Conservation (phyloP, 2,888 invertebrate species). For the Palloptera scutellata region DNA sequence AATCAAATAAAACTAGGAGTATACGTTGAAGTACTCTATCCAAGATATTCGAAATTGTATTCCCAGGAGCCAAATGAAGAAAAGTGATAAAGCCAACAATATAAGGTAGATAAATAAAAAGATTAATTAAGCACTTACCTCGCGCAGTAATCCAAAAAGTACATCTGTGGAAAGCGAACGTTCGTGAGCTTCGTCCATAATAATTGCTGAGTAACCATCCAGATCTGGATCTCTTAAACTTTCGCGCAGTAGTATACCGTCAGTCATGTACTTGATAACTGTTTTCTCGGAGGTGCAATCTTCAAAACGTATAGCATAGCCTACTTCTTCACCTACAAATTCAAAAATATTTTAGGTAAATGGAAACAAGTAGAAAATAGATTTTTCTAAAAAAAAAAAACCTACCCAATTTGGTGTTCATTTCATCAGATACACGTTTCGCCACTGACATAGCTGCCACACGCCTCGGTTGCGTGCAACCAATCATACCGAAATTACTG, state of each 20-base stretch:
- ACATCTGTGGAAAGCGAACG: constrained; percentile 97
- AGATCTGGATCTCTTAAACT: constrained; percentile 95
- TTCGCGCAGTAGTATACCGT: constrained; percentile 96
- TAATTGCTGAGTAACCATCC: constrained; percentile 96
- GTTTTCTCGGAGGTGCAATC: constrained; percentile 96
- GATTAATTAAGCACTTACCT: constrained; percentile 74
- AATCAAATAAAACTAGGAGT: too few relatives aligned
- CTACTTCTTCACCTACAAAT: constrained; percentile 82
- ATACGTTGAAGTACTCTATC: too few relatives aligned
- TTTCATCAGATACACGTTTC: constrained; percentile 98
- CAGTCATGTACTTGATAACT: constrained; percentile 98
- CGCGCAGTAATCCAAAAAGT: constrained; percentile 91
- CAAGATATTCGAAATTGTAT: too few relatives aligned
- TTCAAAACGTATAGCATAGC: constrained; percentile 99
- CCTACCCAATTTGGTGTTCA: constrained; percentile 83
- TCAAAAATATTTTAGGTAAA: constrained; percentile 5
- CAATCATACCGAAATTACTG: constrained; percentile 91
- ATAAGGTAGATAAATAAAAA: neutral
- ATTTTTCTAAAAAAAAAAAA: neutral
- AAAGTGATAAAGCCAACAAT: neutral
- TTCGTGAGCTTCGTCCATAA: constrained; percentile 99
- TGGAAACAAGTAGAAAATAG: neutral
- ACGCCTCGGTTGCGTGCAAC: constrained; percentile 96
- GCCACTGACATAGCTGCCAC: constrained; percentile 99
- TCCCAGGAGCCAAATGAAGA: neutral